Base-by-base conservation (phyloP, 2,888 invertebrate species). In the Drosophila meridionalis region DNA sequence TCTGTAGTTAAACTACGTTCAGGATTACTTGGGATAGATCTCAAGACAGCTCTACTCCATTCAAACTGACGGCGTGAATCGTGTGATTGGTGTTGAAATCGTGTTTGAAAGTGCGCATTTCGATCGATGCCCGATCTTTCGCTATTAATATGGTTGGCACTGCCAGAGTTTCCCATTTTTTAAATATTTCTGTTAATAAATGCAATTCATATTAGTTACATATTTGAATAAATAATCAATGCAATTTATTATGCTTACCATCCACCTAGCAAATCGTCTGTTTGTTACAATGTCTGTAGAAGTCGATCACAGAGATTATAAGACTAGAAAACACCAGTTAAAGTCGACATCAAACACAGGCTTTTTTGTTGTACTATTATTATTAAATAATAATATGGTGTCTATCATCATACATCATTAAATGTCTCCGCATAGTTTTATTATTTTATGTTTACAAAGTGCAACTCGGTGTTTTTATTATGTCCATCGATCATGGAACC, bases 121-220 rank as follows among this genome's bases (percentile, higher is more conserved):
- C 81, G 73, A 65, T 89, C 79, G 14, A 83, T 78, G 12, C 70
- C 76, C 3, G 76, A 67, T 45, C 84, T 76, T 3, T 82, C 77
- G 8, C 76, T 73, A 30, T 83, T 81, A 38, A 91, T 72, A 50
- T 90, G 87, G 58, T 90, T 87, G 8, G 87, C 79, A 67, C 92
- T 92, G 8, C 91, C 92, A 2, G 91, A 89, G 65, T 92, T 92
- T 36, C 92, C 92, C 92, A 92, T 92, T 36, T 63, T n/a, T 20
- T 20, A 20, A 28, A 47, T 47, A 20, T 20, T 4, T 50, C 57
- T 71, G 40, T 26, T 3, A 45, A 58, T 26, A 4, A 12, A 14
- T 34, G 8, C 26, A n/a, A 53, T 47, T 9, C 4, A 26, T 14
- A 12, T 38, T 11, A 40, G 5, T 8, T n/a, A 32, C 4, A 34